A percentile compares a stretch with the other conserved stretches of the same genome.
These are phyloP conservation scores for Cliona cf. orientalis DNA, from an alignment of 37 sponge, comb jelly and placozoan genomes.

Conservation along the genomic window DNA sequence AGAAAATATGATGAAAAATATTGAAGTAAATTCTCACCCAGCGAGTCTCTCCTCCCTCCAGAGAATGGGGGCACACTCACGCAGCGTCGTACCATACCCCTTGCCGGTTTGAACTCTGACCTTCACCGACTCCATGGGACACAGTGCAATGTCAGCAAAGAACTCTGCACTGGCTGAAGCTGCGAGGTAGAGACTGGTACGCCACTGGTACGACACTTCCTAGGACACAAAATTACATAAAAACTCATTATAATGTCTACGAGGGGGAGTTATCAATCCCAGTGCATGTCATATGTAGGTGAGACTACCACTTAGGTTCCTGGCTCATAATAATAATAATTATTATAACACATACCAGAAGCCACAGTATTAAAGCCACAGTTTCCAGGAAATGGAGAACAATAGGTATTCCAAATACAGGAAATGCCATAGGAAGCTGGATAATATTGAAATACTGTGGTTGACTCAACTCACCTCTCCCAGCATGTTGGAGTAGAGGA, in stretches of 20 bases:
- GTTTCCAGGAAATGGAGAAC: background rate
- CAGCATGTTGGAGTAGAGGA: slow-evolving; percentile 83
- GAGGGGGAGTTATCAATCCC: too few relatives aligned
- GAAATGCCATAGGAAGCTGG: background rate
- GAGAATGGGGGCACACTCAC: slow-evolving; percentile 93
- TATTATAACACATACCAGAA: background rate
- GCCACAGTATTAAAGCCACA: background rate
- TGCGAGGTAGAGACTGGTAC: slow-evolving; percentile 96
- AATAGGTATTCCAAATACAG: background rate
- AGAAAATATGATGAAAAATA: too few relatives aligned
- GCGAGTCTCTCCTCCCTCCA: slow-evolving; percentile 81
- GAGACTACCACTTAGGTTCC: too few relatives aligned
- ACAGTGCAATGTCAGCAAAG: slow-evolving; percentile 99
- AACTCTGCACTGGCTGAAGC: slow-evolving; percentile 99
- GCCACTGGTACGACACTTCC: slow-evolving; percentile 87
- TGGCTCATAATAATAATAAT: too few relatives aligned
- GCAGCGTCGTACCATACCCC: slow-evolving; percentile 91
- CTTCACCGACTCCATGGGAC: slow-evolving; percentile 99
- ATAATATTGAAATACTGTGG: too few relatives aligned
- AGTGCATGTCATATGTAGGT: too few relatives aligned
- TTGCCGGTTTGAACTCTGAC: slow-evolving; percentile 94
- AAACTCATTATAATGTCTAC: too few relatives aligned
- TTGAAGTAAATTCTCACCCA: slow-evolving; percentile 63
- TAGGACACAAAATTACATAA: slow-evolving; percentile 16
- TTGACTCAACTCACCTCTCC: slow-evolving; percentile 92